Evolutionary conservation across 2,888 invertebrate genomes (phyloP), one percentile per base, ranked within the genome.

Genomic region (Pardosa pseudoannulata): DNA sequence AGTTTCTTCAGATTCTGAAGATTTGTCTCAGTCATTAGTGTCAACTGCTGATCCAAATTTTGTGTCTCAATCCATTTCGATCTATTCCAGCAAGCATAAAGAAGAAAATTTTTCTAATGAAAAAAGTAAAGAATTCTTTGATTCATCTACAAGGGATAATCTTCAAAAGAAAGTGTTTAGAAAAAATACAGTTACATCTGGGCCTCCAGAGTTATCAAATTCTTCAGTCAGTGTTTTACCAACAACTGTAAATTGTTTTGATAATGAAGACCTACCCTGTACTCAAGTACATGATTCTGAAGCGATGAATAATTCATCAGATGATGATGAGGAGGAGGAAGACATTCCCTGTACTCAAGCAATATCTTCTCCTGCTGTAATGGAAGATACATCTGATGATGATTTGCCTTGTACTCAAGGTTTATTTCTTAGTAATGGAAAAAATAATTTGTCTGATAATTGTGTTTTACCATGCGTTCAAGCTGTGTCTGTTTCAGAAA

Each of bases 401-500:
- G 62, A 70, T 56, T 62, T 79, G 2, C 79, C 79, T 27, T 41
- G 29, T 7, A 79, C 79, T 5, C 78, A 78, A 46, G 75, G 46
- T 23, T 16, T 28, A 1, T 23, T n/a, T 36, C 9, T 11, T 39
- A 39, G 19, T 27, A 29, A 19, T 13, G 13, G 13, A 41, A 7
- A 0, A 11, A 23, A 16, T 36, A n/a, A n/a, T n/a, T n/a, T n/a
- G n/a, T n/a, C 64, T 16, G 64, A 65, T 29, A 13, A 65, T 32
- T 23, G 68, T 3, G 36, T 36, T 19, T 32, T 78, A 11, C 56
- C 76, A 27, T 36, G 50, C 27, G 56, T 46, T 7, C 76, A 68
- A 36, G 29, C 31, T 9, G 32, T 36, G 6, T 16, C 64, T 3
- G 13, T 13, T 29, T n/a, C n/a, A n/a, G n/a, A n/a, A n/a, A n/a